Base-by-base conservation (phyloP, 2,797 vertebrate genomes). In the Streptopelia turtur region DNA sequence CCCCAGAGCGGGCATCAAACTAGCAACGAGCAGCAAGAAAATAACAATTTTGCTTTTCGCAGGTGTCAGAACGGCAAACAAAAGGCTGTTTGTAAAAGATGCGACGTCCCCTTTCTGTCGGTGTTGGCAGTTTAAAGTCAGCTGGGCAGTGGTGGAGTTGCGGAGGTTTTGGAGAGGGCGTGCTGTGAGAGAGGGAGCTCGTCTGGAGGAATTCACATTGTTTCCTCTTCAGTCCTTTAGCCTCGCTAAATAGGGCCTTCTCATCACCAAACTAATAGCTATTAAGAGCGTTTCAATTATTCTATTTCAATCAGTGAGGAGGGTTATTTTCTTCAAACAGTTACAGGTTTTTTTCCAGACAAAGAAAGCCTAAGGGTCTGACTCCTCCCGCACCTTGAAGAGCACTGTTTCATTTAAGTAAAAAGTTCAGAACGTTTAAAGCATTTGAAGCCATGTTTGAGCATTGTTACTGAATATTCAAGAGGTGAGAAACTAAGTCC, bases 1-100 rank as follows among this genome's bases (percentile, higher is more conserved):
- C 98, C 98, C 98, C 96, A 96, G 97, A 98, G 98, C 97, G 96
- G 97, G 97, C 98, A 96, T 98, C 98, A 98, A 98, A 98, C 97
- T 95, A 97, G 95, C 98, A 96, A 97, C 92, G 94, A 97, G 93
- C 93, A 88, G 79, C 97, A 97, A 97, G 97, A 97, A 97, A 97
- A 97, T 97, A 97, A 98, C 97, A 97, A 76, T 89, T 95, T 94
- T 96, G 93, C 92, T 95, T 97, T 97, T 97, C 50, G 53, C 97
- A 97, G 97, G 97, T 98, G 97, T 96, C 90, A 94, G 90, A 80
- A 84, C 63, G 4, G 82, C 94, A 95, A 96, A 94, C 94, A 95
- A 94, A 96, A 93, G 89, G 61, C 83, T 91, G 71, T 94, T 94
- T 94, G 22, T 85, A 69, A 93, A 96, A 94, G 85, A 94, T 70